Conservation (phyloP, 2,888 invertebrate species). For the Ornithoptera priamus region DNA sequence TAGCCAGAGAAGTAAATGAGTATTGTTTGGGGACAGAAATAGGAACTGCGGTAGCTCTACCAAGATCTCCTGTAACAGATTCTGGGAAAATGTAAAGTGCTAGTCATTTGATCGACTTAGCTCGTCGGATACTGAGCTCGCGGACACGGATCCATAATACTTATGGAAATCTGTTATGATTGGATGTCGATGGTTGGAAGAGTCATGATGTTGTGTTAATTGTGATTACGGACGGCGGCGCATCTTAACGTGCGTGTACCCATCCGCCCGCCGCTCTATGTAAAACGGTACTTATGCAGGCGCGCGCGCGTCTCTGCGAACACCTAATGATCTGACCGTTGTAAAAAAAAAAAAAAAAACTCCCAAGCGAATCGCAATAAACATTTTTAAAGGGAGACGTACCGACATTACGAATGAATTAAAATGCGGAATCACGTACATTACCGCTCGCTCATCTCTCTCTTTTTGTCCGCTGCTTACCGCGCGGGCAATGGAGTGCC, state of each 20-base stretch:
- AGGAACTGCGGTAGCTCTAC: no score
- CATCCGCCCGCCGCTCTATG: constrained; percentile 36
- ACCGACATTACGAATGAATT: constrained; percentile 64
- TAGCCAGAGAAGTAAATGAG: no score
- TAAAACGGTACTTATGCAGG: constrained; percentile 51
- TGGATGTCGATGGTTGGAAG: background rate
- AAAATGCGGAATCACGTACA: constrained; percentile 78
- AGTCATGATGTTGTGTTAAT: background rate
- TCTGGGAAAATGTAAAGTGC: no score
- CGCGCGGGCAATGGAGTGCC: constrained; percentile 51
- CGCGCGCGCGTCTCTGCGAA: constrained; percentile 37
- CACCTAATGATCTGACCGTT: constrained; percentile 47
- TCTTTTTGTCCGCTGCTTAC: constrained; percentile 66
- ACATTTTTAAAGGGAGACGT: constrained; percentile 67
- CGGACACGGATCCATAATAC: background rate
- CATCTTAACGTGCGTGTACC: constrained; percentile 1
- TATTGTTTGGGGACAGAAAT: no score
- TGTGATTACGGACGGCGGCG: background rate
- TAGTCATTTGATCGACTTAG: no score
- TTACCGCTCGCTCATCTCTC: constrained; percentile 57
- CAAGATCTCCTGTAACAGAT: no score
- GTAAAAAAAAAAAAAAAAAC: constrained; percentile 46
- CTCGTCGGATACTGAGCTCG: no score
- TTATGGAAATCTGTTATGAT: background rate
- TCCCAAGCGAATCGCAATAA: constrained; percentile 49